A percentile compares a stretch with the other conserved stretches of the same genome.
phyloP scores from a whole-genome alignment of 2,797 vertebrate species.

The Pipistrellus kuhlii region DNA sequence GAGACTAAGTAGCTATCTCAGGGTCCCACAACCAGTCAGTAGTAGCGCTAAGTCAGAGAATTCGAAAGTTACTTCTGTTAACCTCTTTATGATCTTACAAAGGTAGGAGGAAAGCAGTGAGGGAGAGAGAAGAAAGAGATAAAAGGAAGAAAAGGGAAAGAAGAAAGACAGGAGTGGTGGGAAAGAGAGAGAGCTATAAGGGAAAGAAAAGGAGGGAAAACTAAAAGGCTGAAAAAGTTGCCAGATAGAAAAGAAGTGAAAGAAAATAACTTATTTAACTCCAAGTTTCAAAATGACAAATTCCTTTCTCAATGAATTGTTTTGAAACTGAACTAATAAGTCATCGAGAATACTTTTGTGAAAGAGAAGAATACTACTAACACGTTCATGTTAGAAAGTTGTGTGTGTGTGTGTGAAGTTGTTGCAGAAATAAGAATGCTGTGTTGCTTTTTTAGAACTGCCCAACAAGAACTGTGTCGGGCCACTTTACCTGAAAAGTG shows the following conservation, averaged over 20 bases:
- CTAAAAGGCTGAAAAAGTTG: not conserved
- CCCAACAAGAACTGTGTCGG: not conserved
- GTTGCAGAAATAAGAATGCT: not conserved
- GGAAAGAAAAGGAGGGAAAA: not conserved
- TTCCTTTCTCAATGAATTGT: not conserved
- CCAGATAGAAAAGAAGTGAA: not conserved
- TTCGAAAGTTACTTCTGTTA: not conserved
- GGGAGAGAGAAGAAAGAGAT: not conserved
- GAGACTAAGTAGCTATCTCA: not conserved
- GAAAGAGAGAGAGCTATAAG: not conserved
- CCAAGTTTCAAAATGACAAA: slow-evolving; percentile 13
- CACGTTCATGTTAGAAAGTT: accelerated
- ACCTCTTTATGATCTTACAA: not conserved
- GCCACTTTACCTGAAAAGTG: not conserved
- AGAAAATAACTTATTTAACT: not conserved
- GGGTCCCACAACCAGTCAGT: not conserved
- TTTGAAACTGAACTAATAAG: not conserved
- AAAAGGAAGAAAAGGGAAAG: not conserved
- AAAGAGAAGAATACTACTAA: not conserved
- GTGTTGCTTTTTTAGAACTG: not conserved
- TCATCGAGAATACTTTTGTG: not conserved
- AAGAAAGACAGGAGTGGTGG: not conserved
- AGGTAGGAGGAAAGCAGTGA: not conserved
- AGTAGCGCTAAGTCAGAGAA: not conserved
- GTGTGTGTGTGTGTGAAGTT: not conserved